Evolutionary conservation across 2,797 vertebrate genomes (phyloP), one percentile per base, ranked within the genome.

Genomic region (Phoebastria nigripes): DNA sequence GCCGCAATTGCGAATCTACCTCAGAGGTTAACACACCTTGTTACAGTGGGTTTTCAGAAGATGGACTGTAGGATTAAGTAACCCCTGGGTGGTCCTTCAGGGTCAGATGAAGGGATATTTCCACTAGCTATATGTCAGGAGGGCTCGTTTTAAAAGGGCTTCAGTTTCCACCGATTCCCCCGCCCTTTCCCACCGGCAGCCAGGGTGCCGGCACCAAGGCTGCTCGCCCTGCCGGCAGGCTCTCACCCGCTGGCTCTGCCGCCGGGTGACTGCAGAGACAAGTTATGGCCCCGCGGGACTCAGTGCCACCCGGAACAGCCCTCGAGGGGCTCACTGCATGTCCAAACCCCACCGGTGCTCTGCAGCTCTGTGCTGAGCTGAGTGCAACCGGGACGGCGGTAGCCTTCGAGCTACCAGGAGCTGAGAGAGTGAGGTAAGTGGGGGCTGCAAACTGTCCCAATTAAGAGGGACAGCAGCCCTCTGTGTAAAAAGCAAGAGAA

Each of bases 1-100:
- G 73, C 90, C 52, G 17, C 81, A 73, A 62, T 46, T 77, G 73
- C 87, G 14, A 66, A 77, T 37, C 78, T 47, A 46, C 83, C 93
- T 91, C 72, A 4, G 91, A 79, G 94, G 79, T 88, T 58, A 80
- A 83, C 94, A 83, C 90, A 84, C 85, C 92, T 96, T 91, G 79
- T 82, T 74, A 61, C 65, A 62, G 89, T 11, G 74, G 93, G 44
- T 73, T 82, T 86, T 58, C 74, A 91, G 84, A 88, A 62, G 88
- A 88, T 69, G 86, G 76, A 62, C 79, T 58, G 54, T 2, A 83
- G 87, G 72, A 61, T 74, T 63, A 90, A 93, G 65, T 31, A 52
- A 84, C 58, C 89, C 63, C 76, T 90, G 89, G 93, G 86, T 93
- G 93, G 84, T 93, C 93, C 61, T 89, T 10, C 31, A 49, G 58